Evolutionary conservation across 1,140 invertebrate species (phyloP), one percentile per base, ranked within the genome.

Genomic region (Eumaeus atala): DNA sequence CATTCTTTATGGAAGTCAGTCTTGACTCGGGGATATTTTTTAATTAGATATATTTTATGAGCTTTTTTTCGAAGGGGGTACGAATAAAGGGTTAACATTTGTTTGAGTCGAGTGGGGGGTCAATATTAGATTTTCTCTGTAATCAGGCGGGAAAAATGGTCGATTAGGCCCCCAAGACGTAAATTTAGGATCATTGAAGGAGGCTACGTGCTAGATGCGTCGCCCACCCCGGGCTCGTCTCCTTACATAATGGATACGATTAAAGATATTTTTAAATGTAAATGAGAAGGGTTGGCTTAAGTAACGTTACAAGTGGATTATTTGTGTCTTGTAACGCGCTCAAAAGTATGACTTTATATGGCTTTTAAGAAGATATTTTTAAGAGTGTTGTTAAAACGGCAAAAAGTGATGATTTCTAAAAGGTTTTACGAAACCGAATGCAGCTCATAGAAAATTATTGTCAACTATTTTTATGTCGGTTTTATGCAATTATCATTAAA

Each of bases 21-120:
- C 75, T 84, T 84, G 74, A 80, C 72, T 78, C 81, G 77, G 72
- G 86, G 82, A 87, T 87, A 87, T 88, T 88, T 88, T 88, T 87
- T 88, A 88, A 88, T 88, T 88, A 88, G 83, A 88, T 88, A 87
- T 88, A 88, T 88, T 88, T 88, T 88, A 88, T 88, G 86, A 71
- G 76, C 57, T 75, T 84, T 86, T 84, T 86, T 84, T 73, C 76
- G 70, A 77, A 81, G 73, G 77, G 79, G 75, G 72, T 56, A 69
- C 62, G 76, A 69, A 74, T 75, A 83, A 85, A 85, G 84, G 84
- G 83, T 86, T 87, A 85, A 82, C 79, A 84, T 86, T 87, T 87
- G 82, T 86, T 84, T 78, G 76, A 77, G 74, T 61, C 56, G 67
- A 66, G 72, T 56, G 70, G 74, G 77, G 21, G 81, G 67, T 70